Base-by-base conservation (phyloP, 2,113 vertebrate species). In the Suncus etruscus region DNA sequence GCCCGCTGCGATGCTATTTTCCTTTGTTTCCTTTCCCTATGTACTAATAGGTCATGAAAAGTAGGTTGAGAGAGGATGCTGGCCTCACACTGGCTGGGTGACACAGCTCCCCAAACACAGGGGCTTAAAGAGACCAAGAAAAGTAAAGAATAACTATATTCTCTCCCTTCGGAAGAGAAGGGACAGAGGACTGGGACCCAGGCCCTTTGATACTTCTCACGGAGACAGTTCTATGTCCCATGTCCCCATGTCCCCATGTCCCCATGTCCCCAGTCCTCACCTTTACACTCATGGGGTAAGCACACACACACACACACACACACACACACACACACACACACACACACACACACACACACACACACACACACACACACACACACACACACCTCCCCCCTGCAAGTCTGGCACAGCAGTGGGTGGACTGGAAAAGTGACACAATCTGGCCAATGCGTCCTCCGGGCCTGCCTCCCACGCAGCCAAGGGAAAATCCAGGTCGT, bases 391-490 rank as follows among this genome's bases (percentile, higher is more conserved):
- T 65, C 14, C 39, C 93, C 65, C 39, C 94, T 61, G 6, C 7
- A 48, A 47, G 72, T 90, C 79, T 94, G 90, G 85, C 90, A 48
- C 63, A 3, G 50, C 61, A 85, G 5, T 20, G 87, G 66, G 75
- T 58, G 93, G 91, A 86, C 45, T 79, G 92, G 91, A 94, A 91
- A 92, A 96, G 89, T 95, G 96, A 94, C 94, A 94, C 80, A 50
- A 91, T 69, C 61, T 4, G 70, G 69, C 68, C 63, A 31, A 27
- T 66, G 85, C 91, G 29, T 84, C 81, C 82, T 83, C 76, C 82
- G 50, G 51, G 93, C 94, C 92, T 79, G 94, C 90, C 96, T 94
- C 96, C 89, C 94, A 86, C 90, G 86, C 91, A 68, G 96, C 73
- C 66, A 48, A 11, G 83, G 92, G 50, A 24, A 6, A 81, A 29